phyloP scores from a whole-genome alignment of 2,888 invertebrate species.

The Cataglyphis altisquamis region DNA sequence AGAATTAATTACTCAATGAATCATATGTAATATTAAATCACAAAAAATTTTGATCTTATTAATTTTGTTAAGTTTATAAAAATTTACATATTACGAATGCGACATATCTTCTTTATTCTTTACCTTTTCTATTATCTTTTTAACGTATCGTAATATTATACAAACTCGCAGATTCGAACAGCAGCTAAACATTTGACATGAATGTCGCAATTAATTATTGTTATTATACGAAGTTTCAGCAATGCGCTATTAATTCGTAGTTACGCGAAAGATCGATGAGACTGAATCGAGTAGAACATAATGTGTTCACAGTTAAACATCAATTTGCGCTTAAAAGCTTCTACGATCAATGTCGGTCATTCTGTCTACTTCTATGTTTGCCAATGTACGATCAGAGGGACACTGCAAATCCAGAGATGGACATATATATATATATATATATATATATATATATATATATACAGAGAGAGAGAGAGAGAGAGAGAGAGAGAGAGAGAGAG shows the following conservation, averaged over 20 bases:
- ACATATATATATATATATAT: constrained; percentile 17
- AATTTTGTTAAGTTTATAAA: constrained; percentile 1
- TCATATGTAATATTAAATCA: not conserved
- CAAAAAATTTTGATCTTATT: not conserved
- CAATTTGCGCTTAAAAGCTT: constrained; percentile 66
- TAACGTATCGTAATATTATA: not conserved
- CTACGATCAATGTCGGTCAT: constrained; percentile 64
- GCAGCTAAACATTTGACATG: not conserved
- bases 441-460: not conserved
- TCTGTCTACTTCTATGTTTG: constrained; percentile 46
- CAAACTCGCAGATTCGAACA: not conserved
- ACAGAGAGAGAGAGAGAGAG: not conserved
- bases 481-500: not conserved
- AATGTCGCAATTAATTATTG: constrained; percentile 39
- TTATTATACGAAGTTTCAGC: constrained; percentile 35
- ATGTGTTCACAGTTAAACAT: constrained; percentile 61
- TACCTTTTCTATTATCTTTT: not conserved
- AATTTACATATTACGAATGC: not conserved
- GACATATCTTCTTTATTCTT: not conserved
- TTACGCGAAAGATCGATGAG: constrained; percentile 37
- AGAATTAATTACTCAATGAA: not conserved
- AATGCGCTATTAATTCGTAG: constrained; percentile 38
- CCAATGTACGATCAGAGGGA: constrained; percentile 55
- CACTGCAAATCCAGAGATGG: constrained; percentile 32
- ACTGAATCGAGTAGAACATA: constrained; percentile 35